A percentile compares a stretch with the other conserved stretches of the same genome.
Conservation (phyloP, 2,113 vertebrate species). For the Calyptommatus sinebrachiatus region DNA sequence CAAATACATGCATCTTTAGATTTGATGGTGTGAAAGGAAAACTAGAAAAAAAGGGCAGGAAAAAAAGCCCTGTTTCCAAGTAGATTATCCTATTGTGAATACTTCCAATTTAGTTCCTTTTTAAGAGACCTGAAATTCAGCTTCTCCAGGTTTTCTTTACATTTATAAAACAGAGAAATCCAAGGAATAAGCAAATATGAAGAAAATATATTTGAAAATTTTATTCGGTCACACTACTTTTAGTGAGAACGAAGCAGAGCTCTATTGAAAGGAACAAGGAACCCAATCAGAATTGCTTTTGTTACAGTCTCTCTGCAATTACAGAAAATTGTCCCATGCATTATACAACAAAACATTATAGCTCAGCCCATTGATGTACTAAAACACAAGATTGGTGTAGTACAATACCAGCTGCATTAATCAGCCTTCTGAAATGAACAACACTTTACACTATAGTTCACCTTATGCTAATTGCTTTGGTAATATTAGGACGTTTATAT, state of each 20-base stretch:
- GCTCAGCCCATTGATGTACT: conserved; percentile 27
- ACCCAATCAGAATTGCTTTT: conserved; percentile 42
- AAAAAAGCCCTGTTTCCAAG: conserved; percentile 35
- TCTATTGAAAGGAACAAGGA: conserved; percentile 43
- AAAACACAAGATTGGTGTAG: conserved; percentile 22
- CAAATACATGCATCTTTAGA: no score
- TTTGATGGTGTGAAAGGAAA: conserved; percentile 23
- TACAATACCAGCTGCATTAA: conserved; percentile 29
- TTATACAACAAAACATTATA: conserved; percentile 34
- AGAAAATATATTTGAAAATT: conserved; percentile 41
- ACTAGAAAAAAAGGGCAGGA: neutral
- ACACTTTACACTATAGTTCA: neutral
- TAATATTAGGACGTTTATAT: conserved; percentile 25
- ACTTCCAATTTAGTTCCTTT: conserved; percentile 29
- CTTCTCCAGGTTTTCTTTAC: conserved; percentile 46
- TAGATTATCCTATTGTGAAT: conserved; percentile 43
- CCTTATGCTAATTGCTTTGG: neutral
- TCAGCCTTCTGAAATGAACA: conserved; percentile 6
- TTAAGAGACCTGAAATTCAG: conserved; percentile 25
- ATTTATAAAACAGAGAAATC: conserved; percentile 32
- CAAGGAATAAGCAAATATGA: conserved; percentile 45
- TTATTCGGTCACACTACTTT: conserved; percentile 25
- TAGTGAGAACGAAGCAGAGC: conserved; percentile 17
- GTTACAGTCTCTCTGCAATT: conserved; percentile 41
- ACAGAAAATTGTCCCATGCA: conserved; percentile 42